Conservation (phyloP, 2,888 invertebrate species). For the Smittia aterrima region DNA sequence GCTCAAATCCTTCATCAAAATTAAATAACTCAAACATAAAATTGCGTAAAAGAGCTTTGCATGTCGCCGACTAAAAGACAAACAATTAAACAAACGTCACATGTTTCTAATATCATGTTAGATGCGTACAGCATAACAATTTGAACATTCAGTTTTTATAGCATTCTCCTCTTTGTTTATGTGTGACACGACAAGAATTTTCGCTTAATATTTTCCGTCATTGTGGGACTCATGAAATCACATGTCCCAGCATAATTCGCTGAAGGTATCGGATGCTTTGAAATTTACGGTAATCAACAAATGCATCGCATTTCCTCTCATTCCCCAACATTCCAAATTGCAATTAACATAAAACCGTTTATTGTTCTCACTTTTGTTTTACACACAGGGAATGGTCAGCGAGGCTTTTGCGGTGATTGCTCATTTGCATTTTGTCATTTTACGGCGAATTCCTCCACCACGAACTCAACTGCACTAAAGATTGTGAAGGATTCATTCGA, state of each 20-base stretch:
- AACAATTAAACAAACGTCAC: slow-evolving; percentile 15
- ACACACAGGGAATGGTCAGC: slow-evolving; percentile 2
- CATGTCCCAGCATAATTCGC: too few species aligned
- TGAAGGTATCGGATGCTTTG: too few species aligned
- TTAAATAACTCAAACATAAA: too few species aligned
- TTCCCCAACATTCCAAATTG: slow-evolving; percentile 27
- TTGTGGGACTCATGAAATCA: too few species aligned
- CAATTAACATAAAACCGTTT: slow-evolving; percentile 40
- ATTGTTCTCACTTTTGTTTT: slow-evolving; percentile 38
- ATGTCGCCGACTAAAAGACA: slow-evolving; percentile 20
- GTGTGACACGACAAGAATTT: background rate
- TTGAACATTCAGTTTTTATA: slow-evolving; percentile 1
- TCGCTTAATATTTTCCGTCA: too few species aligned
- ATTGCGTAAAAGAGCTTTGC: too few species aligned
- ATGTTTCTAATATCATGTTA: slow-evolving; percentile 14
- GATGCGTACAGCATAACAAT: background rate
- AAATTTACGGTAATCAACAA: slow-evolving; percentile 34
- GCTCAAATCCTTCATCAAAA: too few species aligned
- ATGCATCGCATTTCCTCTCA: slow-evolving; percentile 29
- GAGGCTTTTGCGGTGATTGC: slow-evolving; percentile 2
- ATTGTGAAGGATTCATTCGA: too few species aligned
- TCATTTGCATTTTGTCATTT: slow-evolving; percentile 4
- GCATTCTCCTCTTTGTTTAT: background rate
- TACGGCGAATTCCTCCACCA: background rate
- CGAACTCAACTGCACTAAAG: background rate